Evolutionary conservation across 2,888 invertebrate species (phyloP), one percentile per base, ranked within the genome.

Genomic region (Phorcus lineatus): DNA sequence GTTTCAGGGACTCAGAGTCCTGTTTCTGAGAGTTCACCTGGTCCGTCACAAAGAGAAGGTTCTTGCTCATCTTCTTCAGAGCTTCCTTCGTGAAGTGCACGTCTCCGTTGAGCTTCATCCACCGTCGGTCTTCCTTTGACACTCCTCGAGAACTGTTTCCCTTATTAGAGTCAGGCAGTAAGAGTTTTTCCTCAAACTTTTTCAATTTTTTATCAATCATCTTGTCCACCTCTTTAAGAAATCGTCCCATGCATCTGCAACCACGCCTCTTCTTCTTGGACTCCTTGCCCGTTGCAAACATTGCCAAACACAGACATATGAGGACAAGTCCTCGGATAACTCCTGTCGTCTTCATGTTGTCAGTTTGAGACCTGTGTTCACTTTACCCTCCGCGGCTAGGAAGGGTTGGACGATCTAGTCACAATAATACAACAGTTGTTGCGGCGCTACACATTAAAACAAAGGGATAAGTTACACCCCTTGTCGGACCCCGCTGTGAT

Each of bases 181-280:
- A 70, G 70, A 70, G 70, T 67, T 78, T 78, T 31, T 78, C 78
- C 31, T 78, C 78, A 19, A 78, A 54, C 52, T 74, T 78, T 78
- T 78, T 67, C 66, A 78, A 19, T 31, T 78, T 78, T 54, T 31
- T 67, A 16, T 78, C 78, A 67, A 78, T 70, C n/a, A 78, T 66
- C 31, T 67, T 54, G 70, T 78, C 70, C 6, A 78, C 70, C 19
- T 78, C 78, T n/a, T 53, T 78, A n/a, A 78, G 52, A 70, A 70
- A 78, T 53, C 70, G 52, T 11, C 70, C 47, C 67, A 78, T 52
- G 16, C 78, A 78, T 19, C 52, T 66, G 53, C 78, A 78, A n/a
- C 78, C 70, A 40, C 78, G 47, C 54, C 54, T 52, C 53, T 67
- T 78, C 54, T 78, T 78, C 54, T 78, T 78, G 9, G 77, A 36